phyloP scores from a whole-genome alignment of 37 sponge, comb jelly and placozoan species.

The Chondrilla cf. caribensis region DNA sequence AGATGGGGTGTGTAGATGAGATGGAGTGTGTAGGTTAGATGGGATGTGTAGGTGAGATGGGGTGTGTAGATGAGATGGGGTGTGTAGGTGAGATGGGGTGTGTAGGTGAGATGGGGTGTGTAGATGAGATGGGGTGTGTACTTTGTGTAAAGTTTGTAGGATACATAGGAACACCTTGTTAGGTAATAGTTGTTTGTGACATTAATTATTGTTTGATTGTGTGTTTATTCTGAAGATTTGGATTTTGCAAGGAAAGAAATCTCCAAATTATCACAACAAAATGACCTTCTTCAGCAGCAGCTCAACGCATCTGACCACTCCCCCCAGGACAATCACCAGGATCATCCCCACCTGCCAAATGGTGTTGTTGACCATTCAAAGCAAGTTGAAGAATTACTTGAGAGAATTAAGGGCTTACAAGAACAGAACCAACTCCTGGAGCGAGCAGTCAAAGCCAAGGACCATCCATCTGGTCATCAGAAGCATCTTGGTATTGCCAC shows the following conservation, averaged over 20 bases:
- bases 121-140: too few species aligned
- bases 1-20: too few species aligned
- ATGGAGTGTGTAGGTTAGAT: too few species aligned
- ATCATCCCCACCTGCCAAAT: background rate
- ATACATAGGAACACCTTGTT: too few species aligned
- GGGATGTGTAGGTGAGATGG: too few species aligned
- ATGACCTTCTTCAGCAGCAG: constrained; percentile 9
- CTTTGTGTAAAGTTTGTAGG: too few species aligned
- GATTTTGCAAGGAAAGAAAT: constrained; percentile 16
- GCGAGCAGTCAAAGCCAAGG: background rate
- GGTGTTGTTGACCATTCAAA: too few species aligned
- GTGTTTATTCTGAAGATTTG: background rate
- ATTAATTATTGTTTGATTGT: background rate
- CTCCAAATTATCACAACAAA: constrained; percentile 27
- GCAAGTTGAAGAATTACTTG: background rate
- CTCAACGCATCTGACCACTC: background rate
- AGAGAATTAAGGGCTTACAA: background rate
- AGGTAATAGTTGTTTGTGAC: too few species aligned
- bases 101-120: too few species aligned
- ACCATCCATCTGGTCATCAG: too few species aligned
- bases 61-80: too few species aligned
- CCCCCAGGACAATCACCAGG: background rate
- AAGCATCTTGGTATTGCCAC: background rate
- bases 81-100: too few species aligned
- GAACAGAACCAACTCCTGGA: background rate